phyloP scores from a whole-genome alignment of 2,888 invertebrate genomes.

The Megaustenia siamemsis region DNA sequence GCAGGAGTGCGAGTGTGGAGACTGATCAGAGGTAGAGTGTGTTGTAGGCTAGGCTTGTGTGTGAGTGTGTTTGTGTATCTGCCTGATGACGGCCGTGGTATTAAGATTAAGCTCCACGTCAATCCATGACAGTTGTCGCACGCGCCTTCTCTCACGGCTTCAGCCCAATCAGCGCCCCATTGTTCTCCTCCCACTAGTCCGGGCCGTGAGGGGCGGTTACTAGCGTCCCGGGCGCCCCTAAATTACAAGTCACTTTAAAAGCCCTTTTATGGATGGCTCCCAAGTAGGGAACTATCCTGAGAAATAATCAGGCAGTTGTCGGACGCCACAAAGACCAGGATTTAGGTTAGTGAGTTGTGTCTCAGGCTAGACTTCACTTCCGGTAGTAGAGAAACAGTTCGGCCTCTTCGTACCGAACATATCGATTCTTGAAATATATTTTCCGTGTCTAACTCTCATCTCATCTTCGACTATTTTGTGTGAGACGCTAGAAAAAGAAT shows the following conservation, averaged over 20 bases:
- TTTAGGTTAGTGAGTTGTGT: background rate
- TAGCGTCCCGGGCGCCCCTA: background rate
- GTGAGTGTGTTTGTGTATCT: background rate
- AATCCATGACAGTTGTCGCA: background rate
- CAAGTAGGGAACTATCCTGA: constrained; percentile 9
- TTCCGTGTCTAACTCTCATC: no score
- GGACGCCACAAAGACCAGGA: background rate
- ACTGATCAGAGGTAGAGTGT: background rate
- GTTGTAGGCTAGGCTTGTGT: background rate
- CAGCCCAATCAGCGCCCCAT: constrained; percentile 16
- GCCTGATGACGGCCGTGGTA: background rate
- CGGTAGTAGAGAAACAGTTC: background rate
- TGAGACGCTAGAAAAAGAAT: no score
- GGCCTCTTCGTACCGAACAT: background rate
- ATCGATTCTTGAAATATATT: no score
- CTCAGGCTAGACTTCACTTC: background rate
- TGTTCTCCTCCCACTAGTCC: constrained; percentile 1
- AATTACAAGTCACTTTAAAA: constrained; percentile 36
- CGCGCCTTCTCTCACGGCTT: background rate
- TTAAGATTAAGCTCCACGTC: background rate
- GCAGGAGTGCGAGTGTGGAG: background rate
- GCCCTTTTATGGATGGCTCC: background rate
- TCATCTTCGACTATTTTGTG: no score
- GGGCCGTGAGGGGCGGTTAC: background rate
- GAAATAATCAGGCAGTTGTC: constrained; percentile 27